Evolutionary conservation across 1,140 invertebrate genomes (phyloP).

Genomic region (Bombus polaris): DNA sequence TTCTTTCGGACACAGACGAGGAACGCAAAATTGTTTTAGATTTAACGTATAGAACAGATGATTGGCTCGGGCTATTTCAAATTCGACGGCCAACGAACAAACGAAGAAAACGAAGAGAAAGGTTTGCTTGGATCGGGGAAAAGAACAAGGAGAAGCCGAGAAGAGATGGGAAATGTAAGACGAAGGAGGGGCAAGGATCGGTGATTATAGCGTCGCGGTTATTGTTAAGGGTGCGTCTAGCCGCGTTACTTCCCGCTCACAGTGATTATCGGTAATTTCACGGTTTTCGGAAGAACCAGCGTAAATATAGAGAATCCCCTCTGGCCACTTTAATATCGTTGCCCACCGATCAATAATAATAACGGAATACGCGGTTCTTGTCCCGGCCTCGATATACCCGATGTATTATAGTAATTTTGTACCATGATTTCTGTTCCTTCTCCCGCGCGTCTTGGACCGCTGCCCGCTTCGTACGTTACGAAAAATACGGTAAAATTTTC

Average conservation of each 20-base stretch:
- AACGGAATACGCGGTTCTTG: constrained; percentile 76
- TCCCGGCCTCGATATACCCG: constrained; percentile 68
- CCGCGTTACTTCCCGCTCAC: constrained; percentile 65
- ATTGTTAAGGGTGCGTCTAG: constrained; percentile 67
- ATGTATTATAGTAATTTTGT: constrained; percentile 82
- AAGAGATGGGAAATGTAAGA: background rate
- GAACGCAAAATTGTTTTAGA: background rate
- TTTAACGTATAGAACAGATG: background rate
- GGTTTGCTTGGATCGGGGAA: background rate
- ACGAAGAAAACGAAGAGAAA: background rate
- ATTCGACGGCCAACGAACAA: background rate
- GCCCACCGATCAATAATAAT: constrained; percentile 80
- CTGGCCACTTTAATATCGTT: constrained; percentile 78
- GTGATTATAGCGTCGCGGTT: constrained; percentile 65
- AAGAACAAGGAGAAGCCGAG: background rate
- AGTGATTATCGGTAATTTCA: constrained; percentile 81
- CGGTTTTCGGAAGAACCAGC: constrained; percentile 76
- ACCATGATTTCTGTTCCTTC: constrained; percentile 40
- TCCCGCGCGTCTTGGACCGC: constrained; percentile 26
- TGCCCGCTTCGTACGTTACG: constrained; percentile 17
- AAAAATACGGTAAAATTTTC: constrained; percentile 35
- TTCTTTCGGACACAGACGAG: background rate
- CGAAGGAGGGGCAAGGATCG: constrained; percentile 17
- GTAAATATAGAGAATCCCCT: constrained; percentile 78
- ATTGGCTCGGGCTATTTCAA: background rate